Base-by-base conservation (phyloP, 92 coral and sea anemone species). In the Palythoa heliodiscus region DNA sequence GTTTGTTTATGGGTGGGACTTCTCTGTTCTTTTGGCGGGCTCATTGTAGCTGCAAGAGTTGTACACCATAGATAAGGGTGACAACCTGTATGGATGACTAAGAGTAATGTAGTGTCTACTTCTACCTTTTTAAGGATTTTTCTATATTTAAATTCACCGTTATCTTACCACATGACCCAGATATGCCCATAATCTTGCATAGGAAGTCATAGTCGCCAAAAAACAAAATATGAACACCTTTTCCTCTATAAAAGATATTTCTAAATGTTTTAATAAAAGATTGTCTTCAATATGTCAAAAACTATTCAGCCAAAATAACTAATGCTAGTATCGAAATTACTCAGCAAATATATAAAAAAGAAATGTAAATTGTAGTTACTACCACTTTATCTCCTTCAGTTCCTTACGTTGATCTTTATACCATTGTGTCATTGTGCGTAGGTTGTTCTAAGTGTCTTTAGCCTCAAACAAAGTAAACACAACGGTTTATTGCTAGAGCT, bases 401-500 rank as follows among this genome's bases (percentile, higher is more conserved):
- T 84, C 82, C 7, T 11, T 16, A 22, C 73, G 82, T 5, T 72
- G 55, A 7, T 54, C 87, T 19, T 58, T 61, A 11, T 84, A 75
- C 6, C 67, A 82, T 40, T 74, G 54, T 52, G 76, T 73, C 15
- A 83, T 82, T 4, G 81, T 71, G 29, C 66, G 52, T n/a, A 84
- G 87, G 78, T 73, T 84, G 71, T 84, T 84, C 29, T 71, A 17
- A 71, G 87, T 84, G 72, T 84, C 87, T 22, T 84, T 84, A 3
- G 25, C 87, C 22, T 84, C 87, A 84, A 52, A 84, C 19, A 73
- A 38, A 7, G 67, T 25, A 71, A 84, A 84, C 7, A 84, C 82
- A 58, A 84, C 87, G 16, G 72, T 84, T 38, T 84, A 25, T 84
- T 73, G 81, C 87, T 84, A 7, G 87, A 84, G 61, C 29, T 84